Evolutionary conservation across 2,797 vertebrate species (phyloP), one percentile per base, ranked within the genome.

Genomic region (Cuculus canorus): DNA sequence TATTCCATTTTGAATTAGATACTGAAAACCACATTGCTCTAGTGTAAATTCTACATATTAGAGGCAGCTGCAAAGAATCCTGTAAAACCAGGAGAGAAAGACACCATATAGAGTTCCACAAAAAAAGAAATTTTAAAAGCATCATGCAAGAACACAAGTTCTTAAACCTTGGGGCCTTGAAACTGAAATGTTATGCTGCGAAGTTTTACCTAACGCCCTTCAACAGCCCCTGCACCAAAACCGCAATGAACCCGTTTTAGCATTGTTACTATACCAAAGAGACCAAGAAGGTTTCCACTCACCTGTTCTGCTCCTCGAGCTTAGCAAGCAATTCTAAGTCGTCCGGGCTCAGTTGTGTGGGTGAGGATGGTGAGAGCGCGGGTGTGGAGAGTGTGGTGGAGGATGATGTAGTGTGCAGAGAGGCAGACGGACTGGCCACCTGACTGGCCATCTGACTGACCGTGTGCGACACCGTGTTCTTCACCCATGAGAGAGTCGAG

Each of bases 401-500:
- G 32, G 99, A 98, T 59, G 99, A 98, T 65, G 98, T 98, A 79
- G 98, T 98, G 92, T 98, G 98, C 48, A 98, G 94, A 6, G 98
- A 98, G 60, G 98, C 95, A 77, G 98, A 99, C 97, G 99, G 99
- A 86, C 99, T 98, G 96, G 98, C 99, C 98, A 99, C 99, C 98
- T 99, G 99, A 97, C 99, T 99, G 98, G 99, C 99, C 99, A 99
- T 99, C 98, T 99, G 99, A 98, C 98, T 99, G 99, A 99, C 99
- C 88, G 99, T 99, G 96, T 99, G 98, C 30, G 99, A 99, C 81
- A 99, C 99, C 0, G 99, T 99, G 98, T 99, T 99, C 99, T 99
- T 99, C 97, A 99, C 99, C 99, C 99, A 99, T 99, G 99, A 99
- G 99, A 99, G 98, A 99, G 99, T 99, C 97, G 99, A 99, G 98